phyloP scores from a whole-genome alignment of 2,888 invertebrate species.

The Andricus quercusramuli region DNA sequence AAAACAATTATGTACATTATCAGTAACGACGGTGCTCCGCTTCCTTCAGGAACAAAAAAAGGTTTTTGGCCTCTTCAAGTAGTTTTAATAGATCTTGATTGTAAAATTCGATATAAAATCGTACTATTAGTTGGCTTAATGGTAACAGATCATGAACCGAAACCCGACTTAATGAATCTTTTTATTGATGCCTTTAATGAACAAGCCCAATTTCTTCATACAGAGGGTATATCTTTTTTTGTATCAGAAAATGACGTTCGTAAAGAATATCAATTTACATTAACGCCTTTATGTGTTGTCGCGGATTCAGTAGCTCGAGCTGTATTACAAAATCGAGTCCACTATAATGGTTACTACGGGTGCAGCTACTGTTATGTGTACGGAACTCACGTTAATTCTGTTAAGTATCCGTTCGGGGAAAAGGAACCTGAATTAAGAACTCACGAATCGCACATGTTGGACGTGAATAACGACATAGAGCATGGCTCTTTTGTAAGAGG shows the following conservation, averaged over 20 bases:
- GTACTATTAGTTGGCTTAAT: too few relatives aligned
- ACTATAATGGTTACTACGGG: background rate
- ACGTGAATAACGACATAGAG: constrained; percentile 1
- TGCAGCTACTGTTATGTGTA: constrained; percentile 54
- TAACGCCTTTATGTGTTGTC: constrained; percentile 44
- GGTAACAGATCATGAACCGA: too few relatives aligned
- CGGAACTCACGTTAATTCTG: constrained; percentile 35
- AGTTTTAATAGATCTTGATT: too few relatives aligned
- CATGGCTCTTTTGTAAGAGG: background rate
- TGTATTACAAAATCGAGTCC: too few relatives aligned
- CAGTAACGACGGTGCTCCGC: background rate
- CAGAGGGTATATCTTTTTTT: background rate
- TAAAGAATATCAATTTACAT: background rate
- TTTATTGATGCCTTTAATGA: background rate
- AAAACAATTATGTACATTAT: constrained; percentile 42
- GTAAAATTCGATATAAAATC: too few relatives aligned
- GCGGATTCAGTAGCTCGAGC: constrained; percentile 53
- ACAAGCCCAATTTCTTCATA: background rate
- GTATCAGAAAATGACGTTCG: background rate
- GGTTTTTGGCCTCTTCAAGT: too few relatives aligned
- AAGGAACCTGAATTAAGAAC: constrained; percentile 33
- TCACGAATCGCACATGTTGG: constrained; percentile 30
- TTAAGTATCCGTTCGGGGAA: constrained; percentile 30
- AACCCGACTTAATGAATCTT: too few relatives aligned
- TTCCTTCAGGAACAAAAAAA: too few relatives aligned